Conservation (phyloP, 2,888 invertebrate genomes). For the Tillus elongatus region DNA sequence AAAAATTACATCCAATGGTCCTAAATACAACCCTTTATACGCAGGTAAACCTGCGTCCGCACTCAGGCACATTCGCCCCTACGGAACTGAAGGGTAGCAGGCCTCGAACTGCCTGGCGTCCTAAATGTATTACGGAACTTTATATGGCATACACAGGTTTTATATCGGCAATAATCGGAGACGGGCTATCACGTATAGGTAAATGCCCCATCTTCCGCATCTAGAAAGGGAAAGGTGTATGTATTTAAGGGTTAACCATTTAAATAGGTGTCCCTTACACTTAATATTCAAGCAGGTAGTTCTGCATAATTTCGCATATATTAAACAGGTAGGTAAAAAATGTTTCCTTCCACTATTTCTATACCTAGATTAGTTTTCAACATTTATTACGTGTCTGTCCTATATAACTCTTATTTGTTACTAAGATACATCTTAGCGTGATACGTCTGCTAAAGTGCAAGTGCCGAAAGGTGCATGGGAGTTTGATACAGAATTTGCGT, state of each 20-base stretch:
- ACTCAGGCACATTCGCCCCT: no score
- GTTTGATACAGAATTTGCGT: conserved; percentile 22
- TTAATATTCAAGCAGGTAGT: conserved; percentile 45
- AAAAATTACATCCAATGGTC: conserved; percentile 20
- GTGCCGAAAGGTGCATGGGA: conserved; percentile 26
- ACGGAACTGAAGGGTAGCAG: no score
- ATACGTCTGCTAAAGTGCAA: conserved; percentile 19
- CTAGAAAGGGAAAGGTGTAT: conserved; percentile 20
- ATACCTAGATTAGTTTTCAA: no score
- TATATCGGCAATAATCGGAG: no score
- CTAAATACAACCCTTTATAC: no score
- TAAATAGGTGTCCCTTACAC: conserved; percentile 43
- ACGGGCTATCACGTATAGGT: no score
- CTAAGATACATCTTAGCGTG: conserved; percentile 22
- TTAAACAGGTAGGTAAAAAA: conserved; percentile 44
- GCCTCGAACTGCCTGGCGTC: no score
- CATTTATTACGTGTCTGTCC: no score
- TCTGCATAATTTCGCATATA: conserved; percentile 43
- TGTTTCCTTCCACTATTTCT: conserved; percentile 31
- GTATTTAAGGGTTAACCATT: conserved; percentile 33
- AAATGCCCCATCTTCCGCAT: conserved; percentile 10
- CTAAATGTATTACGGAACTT: no score
- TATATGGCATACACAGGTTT: no score
- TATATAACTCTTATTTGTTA: no score
- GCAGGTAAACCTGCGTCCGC: no score